Conservation (phyloP, 1,140 invertebrate genomes). For the Bradynema listronoti region DNA sequence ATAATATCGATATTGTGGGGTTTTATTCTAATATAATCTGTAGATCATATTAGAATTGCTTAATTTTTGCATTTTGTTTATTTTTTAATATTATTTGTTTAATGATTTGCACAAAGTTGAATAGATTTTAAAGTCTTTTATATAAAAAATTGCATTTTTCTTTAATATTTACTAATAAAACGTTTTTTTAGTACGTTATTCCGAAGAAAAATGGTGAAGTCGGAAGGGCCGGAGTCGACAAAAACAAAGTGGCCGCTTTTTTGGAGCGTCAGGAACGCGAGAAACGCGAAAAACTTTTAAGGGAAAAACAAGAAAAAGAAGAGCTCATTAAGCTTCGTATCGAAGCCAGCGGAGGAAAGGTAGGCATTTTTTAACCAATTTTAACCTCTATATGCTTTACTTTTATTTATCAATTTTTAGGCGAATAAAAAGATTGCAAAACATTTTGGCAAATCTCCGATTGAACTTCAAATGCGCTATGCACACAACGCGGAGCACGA, state of each 20-base stretch:
- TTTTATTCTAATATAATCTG: no score
- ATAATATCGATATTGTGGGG: no score
- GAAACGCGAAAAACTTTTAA: constrained; percentile 13
- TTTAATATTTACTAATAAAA: no score
- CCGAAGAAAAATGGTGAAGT: constrained; percentile 21
- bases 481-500: constrained; percentile 25
- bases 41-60: no score
- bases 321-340: constrained; percentile 21
- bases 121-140: no score
- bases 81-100: no score
- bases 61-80: no score
- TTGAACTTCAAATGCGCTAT: constrained; percentile 26
- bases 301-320: constrained; percentile 24
- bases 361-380: constrained; percentile 16
- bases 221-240: constrained; percentile 19
- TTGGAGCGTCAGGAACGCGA: constrained; percentile 8
- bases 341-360: constrained; percentile 30
- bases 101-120: no score
- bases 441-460: constrained; percentile 25
- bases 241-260: constrained; percentile 11
- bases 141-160: no score
- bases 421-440: constrained; percentile 32
- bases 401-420: constrained; percentile 11
- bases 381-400: background rate
- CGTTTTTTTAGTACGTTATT: constrained; percentile 32